Evolutionary conservation across 2,888 invertebrate genomes (phyloP).

Genomic region (Deilephila porcellus): DNA sequence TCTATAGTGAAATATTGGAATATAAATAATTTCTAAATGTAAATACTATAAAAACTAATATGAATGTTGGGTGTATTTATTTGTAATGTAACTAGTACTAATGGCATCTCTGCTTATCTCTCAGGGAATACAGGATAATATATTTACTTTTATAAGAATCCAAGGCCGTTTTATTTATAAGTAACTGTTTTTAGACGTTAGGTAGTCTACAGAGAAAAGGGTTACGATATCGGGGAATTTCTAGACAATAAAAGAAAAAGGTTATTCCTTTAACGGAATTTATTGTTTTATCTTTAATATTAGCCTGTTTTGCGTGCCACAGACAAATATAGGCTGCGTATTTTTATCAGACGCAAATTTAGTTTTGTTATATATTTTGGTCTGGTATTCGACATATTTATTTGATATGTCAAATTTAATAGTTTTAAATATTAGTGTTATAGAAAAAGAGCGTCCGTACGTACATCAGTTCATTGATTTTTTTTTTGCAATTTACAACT

Average conservation of each 20-base stretch:
- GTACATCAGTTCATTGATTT: no score
- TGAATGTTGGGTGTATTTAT: no score
- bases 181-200: not conserved
- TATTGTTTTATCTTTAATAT: conserved; percentile 8
- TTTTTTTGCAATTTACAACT: no score
- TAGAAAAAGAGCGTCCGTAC: no score
- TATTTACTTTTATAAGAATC: not conserved
- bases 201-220: not conserved
- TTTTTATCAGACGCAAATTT: not conserved
- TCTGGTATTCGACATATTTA: not conserved
- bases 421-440: no score
- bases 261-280: not conserved
- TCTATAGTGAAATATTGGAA: no score
- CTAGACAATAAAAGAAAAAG: conserved; percentile 2
- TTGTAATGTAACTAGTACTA: no score
- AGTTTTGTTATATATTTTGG: not conserved
- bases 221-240: not conserved
- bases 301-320: not conserved
- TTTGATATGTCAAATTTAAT: not conserved
- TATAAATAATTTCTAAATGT: no score
- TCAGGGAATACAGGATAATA: no score
- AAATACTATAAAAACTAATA: no score
- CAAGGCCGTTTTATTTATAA: conserved; percentile 6
- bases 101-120: no score
- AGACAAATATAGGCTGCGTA: not conserved